Conservation (phyloP, 2,797 vertebrate genomes). For the Tarsius wallacei region DNA sequence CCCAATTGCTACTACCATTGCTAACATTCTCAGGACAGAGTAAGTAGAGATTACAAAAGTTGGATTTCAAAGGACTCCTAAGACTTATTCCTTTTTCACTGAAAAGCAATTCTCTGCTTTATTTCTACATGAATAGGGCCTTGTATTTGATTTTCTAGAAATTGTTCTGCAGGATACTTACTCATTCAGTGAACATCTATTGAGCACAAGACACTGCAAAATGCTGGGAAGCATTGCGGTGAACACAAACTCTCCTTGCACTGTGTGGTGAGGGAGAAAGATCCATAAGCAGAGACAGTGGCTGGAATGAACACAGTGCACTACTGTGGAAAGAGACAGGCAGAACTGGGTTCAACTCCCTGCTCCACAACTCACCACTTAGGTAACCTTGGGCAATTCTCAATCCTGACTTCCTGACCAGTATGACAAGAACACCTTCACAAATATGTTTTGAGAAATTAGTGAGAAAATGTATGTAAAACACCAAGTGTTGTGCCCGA, state of each 20-base stretch:
- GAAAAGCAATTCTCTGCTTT: neutral
- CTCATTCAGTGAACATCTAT: neutral
- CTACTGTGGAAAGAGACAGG: neutral
- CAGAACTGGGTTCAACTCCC: neutral
- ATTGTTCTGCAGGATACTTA: neutral
- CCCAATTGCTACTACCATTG: neutral
- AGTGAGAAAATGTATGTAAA: neutral
- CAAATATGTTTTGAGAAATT: neutral
- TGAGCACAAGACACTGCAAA: neutral
- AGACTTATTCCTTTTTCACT: constrained; percentile 15
- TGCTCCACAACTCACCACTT: too few relatives aligned
- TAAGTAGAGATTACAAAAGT: neutral
- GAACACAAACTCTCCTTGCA: neutral
- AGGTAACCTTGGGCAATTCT: neutral
- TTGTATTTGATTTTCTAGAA: constrained; percentile 52
- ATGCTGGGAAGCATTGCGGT: accelerated
- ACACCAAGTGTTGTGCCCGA: neutral
- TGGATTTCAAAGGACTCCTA: neutral
- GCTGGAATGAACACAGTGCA: neutral
- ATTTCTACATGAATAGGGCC: neutral
- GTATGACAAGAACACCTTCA: neutral
- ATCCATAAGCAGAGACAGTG: neutral
- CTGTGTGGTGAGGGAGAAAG: neutral
- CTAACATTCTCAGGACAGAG: neutral
- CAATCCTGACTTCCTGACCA: neutral